These are phyloP conservation scores for Sciaenops ocellatus DNA, from an alignment of 2,797 vertebrate genomes.

Conservation along the genomic window DNA sequence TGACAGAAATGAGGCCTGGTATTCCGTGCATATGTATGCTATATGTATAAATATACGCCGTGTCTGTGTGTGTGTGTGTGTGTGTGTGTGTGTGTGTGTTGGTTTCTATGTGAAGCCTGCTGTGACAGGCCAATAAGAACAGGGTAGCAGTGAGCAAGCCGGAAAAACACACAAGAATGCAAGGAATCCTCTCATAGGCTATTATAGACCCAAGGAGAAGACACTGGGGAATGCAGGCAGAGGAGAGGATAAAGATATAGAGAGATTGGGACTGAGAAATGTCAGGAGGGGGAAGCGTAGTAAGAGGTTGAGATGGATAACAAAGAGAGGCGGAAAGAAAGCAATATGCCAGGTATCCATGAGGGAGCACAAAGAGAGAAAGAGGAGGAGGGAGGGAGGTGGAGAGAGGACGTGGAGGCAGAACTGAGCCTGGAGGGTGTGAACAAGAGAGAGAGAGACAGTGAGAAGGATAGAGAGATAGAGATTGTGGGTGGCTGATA, in stretches of 20 bases:
- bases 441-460: slow-evolving; percentile 27
- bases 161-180: slow-evolving; percentile 73
- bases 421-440: slow-evolving; percentile 51
- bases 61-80: background rate
- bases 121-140: slow-evolving; percentile 40
- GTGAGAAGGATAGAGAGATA: background rate
- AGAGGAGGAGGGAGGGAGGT: slow-evolving; percentile 21
- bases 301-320: slow-evolving; percentile 39
- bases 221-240: slow-evolving; percentile 46
- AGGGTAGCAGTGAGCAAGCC: slow-evolving; percentile 22
- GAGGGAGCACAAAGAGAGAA: slow-evolving; percentile 29
- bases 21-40: background rate
- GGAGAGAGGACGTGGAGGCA: slow-evolving; percentile 59
- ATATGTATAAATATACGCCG: slow-evolving; percentile 9
- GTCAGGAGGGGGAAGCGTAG: background rate
- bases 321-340: slow-evolving; percentile 39
- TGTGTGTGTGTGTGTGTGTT: background rate
- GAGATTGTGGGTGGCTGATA: slow-evolving; percentile 61
- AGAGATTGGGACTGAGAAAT: slow-evolving; percentile 8
- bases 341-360: slow-evolving; percentile 58
- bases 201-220: slow-evolving; percentile 45
- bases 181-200: slow-evolving; percentile 66
- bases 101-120: slow-evolving; percentile 43
- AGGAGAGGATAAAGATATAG: slow-evolving; percentile 33
- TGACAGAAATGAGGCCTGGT: slow-evolving; percentile 17